Conservation (phyloP, 2,797 vertebrate species). For the Typhlichthys eigenmanni region DNA sequence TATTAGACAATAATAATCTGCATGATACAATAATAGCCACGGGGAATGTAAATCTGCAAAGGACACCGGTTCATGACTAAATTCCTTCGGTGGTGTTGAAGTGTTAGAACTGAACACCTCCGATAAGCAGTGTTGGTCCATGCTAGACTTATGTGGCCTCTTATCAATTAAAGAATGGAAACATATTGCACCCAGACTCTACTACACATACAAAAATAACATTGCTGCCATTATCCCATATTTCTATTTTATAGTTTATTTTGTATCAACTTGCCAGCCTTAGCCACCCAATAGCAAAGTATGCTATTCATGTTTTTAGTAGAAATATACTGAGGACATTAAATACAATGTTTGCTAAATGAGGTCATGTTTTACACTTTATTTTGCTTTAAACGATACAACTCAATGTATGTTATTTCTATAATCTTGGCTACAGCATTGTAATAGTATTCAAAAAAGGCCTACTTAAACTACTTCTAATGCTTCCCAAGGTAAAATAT, state of each 20-base stretch:
- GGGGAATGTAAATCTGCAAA: conserved; percentile 47
- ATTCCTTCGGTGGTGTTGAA: conserved; percentile 9
- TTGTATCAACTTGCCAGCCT: no score
- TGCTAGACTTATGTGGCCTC: background rate
- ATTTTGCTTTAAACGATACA: conserved; percentile 27
- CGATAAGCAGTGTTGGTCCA: conserved; percentile 2
- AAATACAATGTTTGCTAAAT: conserved; percentile 67
- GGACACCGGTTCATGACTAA: background rate
- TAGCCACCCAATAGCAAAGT: background rate
- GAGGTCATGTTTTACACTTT: conserved; percentile 47
- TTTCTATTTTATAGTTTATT: no score
- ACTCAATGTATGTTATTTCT: conserved; percentile 21
- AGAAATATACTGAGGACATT: conserved; percentile 48
- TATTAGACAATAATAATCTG: conserved; percentile 74
- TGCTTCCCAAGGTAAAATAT: no score
- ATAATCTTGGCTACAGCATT: conserved; percentile 23
- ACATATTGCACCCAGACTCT: no score
- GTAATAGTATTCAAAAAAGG: no score
- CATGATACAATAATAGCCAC: conserved; percentile 69
- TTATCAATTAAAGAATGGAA: no score
- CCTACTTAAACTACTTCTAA: no score
- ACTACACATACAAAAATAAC: no score
- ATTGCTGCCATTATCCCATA: no score
- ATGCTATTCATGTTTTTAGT: background rate
- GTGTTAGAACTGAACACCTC: conserved; percentile 14